A percentile compares a stretch with the other conserved stretches of the same genome.
Conservation (phyloP, 1,140 invertebrate genomes). For the Drosophila littoralis region DNA sequence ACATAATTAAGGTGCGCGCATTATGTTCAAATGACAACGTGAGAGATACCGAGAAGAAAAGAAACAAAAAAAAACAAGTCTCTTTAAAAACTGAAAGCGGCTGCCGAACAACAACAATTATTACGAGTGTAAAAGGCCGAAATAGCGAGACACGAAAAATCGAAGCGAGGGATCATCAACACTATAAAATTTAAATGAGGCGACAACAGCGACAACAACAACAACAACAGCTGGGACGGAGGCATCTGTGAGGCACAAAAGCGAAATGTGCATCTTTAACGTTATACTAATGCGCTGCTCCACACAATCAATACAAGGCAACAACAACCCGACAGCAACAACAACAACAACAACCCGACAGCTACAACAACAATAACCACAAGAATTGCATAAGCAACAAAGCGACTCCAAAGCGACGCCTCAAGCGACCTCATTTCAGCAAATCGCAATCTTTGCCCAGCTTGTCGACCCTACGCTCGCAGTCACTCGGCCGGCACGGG, state of each 20-base stretch:
- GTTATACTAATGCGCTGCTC: conserved; percentile 53
- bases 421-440: conserved; percentile 59
- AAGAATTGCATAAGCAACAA: conserved; percentile 47
- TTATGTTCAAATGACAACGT: conserved; percentile 56
- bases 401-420: conserved; percentile 29
- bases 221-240: not conserved
- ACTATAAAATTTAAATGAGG: conserved; percentile 65
- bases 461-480: conserved; percentile 18
- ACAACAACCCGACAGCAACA: conserved; percentile 6
- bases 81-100: conserved; percentile 20
- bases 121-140: conserved; percentile 33
- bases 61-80: conserved; percentile 12
- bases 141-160: conserved; percentile 47
- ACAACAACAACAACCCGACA: not conserved
- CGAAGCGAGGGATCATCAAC: conserved; percentile 53
- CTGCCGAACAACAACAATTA: conserved; percentile 29
- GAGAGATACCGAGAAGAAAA: conserved; percentile 25
- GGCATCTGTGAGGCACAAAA: conserved; percentile 34
- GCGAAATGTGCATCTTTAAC: conserved; percentile 71
- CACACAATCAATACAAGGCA: conserved; percentile 43
- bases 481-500: not conserved
- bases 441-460: conserved; percentile 62
- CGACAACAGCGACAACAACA: conserved; percentile 28
- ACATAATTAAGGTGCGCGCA: conserved; percentile 71
- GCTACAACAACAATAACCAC: conserved; percentile 21